Percentiles rank a stretch among this genome's conserved stretches.
phyloP scores from a whole-genome alignment of 37 sponge, comb jelly and placozoan genomes.

The Petrosia ficiformis region DNA sequence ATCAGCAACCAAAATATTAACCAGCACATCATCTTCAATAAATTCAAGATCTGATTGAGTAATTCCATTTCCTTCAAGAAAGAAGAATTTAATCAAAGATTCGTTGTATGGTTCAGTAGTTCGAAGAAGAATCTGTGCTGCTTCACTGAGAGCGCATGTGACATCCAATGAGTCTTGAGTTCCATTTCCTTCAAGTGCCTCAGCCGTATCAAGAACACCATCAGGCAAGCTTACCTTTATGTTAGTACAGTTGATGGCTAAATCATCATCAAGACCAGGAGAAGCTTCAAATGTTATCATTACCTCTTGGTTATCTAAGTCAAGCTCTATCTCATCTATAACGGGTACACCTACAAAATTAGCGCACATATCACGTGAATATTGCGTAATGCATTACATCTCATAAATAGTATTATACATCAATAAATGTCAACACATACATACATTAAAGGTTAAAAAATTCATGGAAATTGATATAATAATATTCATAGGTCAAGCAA shows the following conservation, averaged over 20 bases:
- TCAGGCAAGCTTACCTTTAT: slow-evolving; percentile 6
- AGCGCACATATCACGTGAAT: too few species aligned
- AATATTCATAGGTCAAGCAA: too few species aligned
- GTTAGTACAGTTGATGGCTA: slow-evolving; percentile 20
- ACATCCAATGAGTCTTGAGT: slow-evolving; percentile 5
- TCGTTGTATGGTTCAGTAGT: slow-evolving; percentile 18
- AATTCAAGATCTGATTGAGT: not conserved
- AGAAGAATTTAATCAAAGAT: slow-evolving; percentile 1
- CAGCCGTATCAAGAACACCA: not conserved
- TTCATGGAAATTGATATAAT: too few species aligned
- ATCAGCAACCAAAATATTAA: slow-evolving; percentile 13
- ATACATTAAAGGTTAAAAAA: too few species aligned
- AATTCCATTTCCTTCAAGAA: slow-evolving; percentile 37
- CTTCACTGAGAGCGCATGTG: slow-evolving; percentile 24
- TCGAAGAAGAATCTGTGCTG: slow-evolving; percentile 33
- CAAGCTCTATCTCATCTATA: slow-evolving; percentile 43
- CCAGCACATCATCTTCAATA: not conserved
- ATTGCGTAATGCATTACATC: too few species aligned
- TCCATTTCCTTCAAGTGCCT: not conserved
- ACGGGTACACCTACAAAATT: too few species aligned
- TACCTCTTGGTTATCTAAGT: slow-evolving; percentile 67
- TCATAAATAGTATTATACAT: too few species aligned
- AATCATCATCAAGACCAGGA: not conserved
- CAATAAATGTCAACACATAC: too few species aligned
- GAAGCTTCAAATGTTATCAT: slow-evolving; percentile 53